These are phyloP conservation scores for Hyperoplus lanceolatus DNA, from an alignment of 2,797 vertebrate species.

Conservation along the genomic window DNA sequence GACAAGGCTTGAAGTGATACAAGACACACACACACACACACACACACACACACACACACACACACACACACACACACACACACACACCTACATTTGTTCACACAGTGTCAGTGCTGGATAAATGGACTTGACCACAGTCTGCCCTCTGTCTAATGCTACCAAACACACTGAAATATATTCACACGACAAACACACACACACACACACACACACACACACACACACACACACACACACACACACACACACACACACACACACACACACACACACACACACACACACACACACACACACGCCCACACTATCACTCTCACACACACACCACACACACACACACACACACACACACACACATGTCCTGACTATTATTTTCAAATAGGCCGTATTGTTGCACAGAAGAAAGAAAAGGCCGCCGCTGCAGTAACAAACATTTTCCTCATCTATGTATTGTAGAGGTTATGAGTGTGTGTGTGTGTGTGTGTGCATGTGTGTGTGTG, in stretches of 20 bases:
- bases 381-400: conserved; percentile 18
- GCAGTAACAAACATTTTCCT: not conserved
- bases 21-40: conserved; percentile 14
- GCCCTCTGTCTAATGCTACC: conserved; percentile 71
- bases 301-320: too few relatives aligned
- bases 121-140: conserved; percentile 79
- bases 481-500: too few relatives aligned
- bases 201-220: conserved; percentile 1
- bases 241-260: too few relatives aligned
- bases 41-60: conserved; percentile 9
- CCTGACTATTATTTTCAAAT: not conserved
- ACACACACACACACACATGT: not conserved
- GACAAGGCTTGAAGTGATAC: conserved; percentile 24
- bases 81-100: conserved; percentile 15
- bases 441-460: not conserved
- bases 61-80: conserved; percentile 23
- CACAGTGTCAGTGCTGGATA: conserved; percentile 56
- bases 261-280: too few relatives aligned
- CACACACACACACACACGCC: too few relatives aligned
- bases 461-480: too few relatives aligned
- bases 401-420: not conserved
- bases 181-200: conserved; percentile 13
- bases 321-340: not conserved
- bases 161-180: conserved; percentile 64
- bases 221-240: too few relatives aligned